Percentiles rank a stretch among this genome's conserved stretches.
Evolutionary conservation across 2,888 invertebrate species (phyloP).

Genomic region (Caenorhabditis sp.): DNA sequence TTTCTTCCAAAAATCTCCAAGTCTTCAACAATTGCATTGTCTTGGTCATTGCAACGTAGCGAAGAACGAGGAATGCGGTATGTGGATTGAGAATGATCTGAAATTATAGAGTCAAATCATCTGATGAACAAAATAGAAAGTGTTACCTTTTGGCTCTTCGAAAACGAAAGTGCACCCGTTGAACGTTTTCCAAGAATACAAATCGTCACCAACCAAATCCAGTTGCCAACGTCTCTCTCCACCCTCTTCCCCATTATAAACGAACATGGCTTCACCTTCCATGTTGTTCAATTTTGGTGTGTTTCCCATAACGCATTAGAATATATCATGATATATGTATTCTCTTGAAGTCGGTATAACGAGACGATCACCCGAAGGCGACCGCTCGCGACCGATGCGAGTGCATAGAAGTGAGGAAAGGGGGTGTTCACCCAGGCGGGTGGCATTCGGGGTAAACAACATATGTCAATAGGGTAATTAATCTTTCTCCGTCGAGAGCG

Average conservation of each 20-base stretch:
- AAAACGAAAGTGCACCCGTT: neutral
- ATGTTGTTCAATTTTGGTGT: too few relatives aligned
- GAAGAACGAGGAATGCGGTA: neutral
- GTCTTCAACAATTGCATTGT: neutral
- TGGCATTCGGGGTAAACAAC: too few relatives aligned
- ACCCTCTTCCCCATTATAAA: neutral
- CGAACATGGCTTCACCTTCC: too few relatives aligned
- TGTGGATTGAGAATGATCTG: neutral
- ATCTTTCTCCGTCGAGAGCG: too few relatives aligned
- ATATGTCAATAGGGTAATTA: too few relatives aligned
- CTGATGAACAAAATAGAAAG: neutral
- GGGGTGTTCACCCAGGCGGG: too few relatives aligned
- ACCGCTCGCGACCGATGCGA: too few relatives aligned
- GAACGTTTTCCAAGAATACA: neutral
- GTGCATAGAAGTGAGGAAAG: too few relatives aligned
- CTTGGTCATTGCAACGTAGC: neutral
- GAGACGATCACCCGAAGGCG: too few relatives aligned
- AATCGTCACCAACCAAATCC: neutral
- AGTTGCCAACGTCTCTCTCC: neutral
- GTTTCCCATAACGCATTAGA: too few relatives aligned
- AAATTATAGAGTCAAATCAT: neutral
- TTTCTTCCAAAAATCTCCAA: constrained; percentile 7
- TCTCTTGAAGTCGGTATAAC: too few relatives aligned
- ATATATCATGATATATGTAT: too few relatives aligned
- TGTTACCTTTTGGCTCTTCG: neutral